Evolutionary conservation across 2,797 vertebrate genomes (phyloP).

Genomic region (Eulemur mongoz): DNA sequence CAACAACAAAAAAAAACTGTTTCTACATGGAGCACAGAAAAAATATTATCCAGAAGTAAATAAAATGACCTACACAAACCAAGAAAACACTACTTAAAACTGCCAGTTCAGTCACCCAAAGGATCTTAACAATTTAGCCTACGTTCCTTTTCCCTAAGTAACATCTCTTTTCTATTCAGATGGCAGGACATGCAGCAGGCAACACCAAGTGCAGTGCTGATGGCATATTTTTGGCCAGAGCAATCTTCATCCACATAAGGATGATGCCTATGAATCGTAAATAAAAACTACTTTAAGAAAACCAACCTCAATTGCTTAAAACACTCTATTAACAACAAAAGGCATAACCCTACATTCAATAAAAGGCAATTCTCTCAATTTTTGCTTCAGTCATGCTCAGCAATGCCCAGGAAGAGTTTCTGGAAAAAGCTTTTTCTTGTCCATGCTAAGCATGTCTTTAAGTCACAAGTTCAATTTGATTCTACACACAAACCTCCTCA

Average conservation of each 20-base stretch:
- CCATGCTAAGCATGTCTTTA: neutral
- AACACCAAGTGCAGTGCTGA: neutral
- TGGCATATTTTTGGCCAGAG: neutral
- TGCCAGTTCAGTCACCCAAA: neutral
- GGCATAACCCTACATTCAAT: neutral
- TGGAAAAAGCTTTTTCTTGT: neutral
- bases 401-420: neutral
- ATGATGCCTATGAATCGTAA: neutral
- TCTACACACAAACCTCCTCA: constrained; percentile 18
- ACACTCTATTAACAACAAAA: neutral
- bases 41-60: neutral
- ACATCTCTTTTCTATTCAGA: neutral
- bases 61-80: neutral
- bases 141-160: neutral
- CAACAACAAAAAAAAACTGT: neutral
- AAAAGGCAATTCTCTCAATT: constrained; percentile 6
- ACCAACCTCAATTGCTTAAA: neutral
- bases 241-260: neutral
- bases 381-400: neutral
- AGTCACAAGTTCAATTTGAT: neutral
- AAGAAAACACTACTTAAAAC: neutral
- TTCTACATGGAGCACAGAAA: neutral
- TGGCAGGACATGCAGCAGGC: neutral
- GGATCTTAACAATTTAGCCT: neutral
- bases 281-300: constrained; percentile 15